Conservation (phyloP, 2,113 vertebrate species). For the Riparia riparia region DNA sequence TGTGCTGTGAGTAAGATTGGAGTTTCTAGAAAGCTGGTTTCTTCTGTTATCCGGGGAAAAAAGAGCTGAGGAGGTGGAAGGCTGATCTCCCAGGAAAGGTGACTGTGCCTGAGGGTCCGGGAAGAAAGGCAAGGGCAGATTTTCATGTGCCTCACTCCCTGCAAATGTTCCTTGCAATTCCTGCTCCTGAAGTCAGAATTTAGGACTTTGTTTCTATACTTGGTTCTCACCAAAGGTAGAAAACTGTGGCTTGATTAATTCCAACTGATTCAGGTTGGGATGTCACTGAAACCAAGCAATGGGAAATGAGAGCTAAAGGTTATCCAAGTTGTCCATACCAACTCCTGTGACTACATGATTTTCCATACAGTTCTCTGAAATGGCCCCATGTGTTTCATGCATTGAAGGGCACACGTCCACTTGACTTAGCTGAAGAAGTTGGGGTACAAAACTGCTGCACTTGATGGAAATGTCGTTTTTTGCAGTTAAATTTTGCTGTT, state of each 20-base stretch:
- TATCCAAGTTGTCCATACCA: not conserved
- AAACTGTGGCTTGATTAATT: not conserved
- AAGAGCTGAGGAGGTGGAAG: not conserved
- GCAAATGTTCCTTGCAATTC: not conserved
- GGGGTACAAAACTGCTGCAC: not conserved
- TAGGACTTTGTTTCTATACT: not conserved
- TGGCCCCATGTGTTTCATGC: not conserved
- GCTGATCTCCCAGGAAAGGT: not conserved
- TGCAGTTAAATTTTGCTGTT: not conserved
- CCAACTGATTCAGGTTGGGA: not conserved
- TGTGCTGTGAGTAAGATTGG: not conserved
- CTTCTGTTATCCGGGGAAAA: not conserved
- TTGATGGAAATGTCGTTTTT: not conserved
- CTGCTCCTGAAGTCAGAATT: not conserved
- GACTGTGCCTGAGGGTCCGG: not conserved
- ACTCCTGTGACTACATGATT: accelerated
- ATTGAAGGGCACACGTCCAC: accelerated
- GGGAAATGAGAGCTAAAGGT: not conserved
- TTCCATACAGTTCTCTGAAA: not conserved
- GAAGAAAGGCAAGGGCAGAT: not conserved
- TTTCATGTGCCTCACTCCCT: not conserved
- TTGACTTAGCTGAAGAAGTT: not conserved
- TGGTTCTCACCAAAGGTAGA: not conserved
- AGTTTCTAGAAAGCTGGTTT: not conserved
- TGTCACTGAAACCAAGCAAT: not conserved